Evolutionary conservation across 2,113 vertebrate genomes (phyloP).

Genomic region (Clarias gariepinus): DNA sequence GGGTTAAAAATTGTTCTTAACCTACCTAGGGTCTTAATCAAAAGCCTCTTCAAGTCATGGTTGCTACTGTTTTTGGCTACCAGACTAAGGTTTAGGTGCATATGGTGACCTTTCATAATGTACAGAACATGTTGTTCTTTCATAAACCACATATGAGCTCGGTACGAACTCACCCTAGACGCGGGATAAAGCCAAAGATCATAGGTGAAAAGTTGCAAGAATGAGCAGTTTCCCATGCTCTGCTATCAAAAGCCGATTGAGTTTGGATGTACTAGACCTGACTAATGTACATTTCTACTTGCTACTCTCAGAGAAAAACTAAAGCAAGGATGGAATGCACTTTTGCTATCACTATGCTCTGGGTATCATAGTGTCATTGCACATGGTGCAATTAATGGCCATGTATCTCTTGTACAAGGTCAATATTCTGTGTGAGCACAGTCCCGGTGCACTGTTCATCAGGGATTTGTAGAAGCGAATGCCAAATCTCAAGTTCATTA

Average conservation of each 20-base stretch:
- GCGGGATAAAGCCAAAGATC: neutral
- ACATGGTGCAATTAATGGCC: neutral
- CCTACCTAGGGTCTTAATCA: neutral
- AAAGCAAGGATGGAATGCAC: neutral
- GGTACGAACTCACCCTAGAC: neutral
- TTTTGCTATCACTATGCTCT: neutral
- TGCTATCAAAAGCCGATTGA: neutral
- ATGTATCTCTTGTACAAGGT: neutral
- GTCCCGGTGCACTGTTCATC: neutral
- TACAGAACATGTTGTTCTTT: neutral
- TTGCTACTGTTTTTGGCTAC: neutral
- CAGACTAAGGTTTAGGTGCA: neutral
- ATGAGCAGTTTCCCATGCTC: conserved; percentile 21
- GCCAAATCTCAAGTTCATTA: conserved; percentile 30
- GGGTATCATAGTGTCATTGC: too few relatives aligned
- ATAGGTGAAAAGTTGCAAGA: neutral
- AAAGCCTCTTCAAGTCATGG: neutral
- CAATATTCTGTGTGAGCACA: neutral
- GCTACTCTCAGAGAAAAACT: neutral
- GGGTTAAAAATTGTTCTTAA: neutral
- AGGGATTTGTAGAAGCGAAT: neutral
- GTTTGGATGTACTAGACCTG: neutral
- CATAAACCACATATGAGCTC: neutral
- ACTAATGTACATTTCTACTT: neutral
- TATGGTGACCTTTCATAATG: neutral